Conservation (phyloP, 2,797 vertebrate species). For the Myiothlypis chrysogaster region DNA sequence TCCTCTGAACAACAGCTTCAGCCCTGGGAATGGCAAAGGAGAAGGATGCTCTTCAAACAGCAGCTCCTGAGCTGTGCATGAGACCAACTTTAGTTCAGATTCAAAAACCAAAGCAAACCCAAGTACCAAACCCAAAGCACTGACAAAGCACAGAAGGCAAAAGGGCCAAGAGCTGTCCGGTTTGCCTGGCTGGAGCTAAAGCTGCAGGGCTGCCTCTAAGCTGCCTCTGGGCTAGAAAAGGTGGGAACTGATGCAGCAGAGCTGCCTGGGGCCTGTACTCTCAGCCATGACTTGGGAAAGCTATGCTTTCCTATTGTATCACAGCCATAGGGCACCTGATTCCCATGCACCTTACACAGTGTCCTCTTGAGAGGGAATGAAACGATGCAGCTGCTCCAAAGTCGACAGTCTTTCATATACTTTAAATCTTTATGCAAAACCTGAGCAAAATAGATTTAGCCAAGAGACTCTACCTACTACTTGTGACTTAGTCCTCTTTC, state of each 20-base stretch:
- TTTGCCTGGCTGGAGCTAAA: background rate
- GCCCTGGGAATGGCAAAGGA: background rate
- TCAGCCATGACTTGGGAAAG: background rate
- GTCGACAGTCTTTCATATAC: background rate
- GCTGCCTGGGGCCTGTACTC: background rate
- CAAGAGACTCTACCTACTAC: background rate
- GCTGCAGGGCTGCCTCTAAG: background rate
- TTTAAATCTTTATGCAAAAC: background rate
- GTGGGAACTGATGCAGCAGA: background rate
- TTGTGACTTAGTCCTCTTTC: background rate
- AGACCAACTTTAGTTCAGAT: background rate
- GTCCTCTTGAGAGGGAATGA: background rate
- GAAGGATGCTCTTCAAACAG: background rate
- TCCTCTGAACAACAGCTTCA: background rate
- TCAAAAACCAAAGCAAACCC: background rate
- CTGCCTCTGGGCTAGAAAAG: slow-evolving; percentile 25
- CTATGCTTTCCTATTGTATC: background rate
- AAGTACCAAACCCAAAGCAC: background rate
- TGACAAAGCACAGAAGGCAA: background rate
- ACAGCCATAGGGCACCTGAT: slow-evolving; percentile 11
- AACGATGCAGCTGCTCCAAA: background rate
- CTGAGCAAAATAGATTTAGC: background rate
- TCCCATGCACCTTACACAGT: fast-evolving
- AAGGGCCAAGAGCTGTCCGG: background rate
- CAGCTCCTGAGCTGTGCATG: fast-evolving